Conservation (phyloP, 1,140 invertebrate species). For the Subanguina moxae region DNA sequence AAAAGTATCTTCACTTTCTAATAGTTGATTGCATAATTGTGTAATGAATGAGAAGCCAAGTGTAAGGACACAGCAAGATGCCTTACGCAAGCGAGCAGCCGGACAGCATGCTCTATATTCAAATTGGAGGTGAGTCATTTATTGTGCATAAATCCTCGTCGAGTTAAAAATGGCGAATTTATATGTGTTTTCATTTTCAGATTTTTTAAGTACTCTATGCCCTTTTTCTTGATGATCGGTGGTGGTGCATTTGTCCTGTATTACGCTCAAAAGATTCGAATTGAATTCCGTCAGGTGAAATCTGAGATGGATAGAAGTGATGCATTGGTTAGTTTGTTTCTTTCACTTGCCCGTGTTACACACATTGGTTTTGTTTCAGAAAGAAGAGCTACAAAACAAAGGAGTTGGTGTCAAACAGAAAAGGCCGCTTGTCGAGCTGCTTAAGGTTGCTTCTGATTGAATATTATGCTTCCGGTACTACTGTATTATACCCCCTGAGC, state of each 20-base stretch:
- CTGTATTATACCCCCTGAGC: no score
- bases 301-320: conserved; percentile 32
- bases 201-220: conserved; percentile 12
- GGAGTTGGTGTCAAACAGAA: conserved; percentile 17
- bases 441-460: not conserved
- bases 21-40: no score
- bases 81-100: no score
- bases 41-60: no score
- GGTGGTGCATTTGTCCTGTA: conserved; percentile 47
- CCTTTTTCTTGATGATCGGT: conserved; percentile 46
- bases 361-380: conserved; percentile 43
- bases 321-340: conserved; percentile 30
- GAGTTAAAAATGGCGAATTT: no score
- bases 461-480: no score
- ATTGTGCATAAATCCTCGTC: no score
- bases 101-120: no score
- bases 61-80: no score
- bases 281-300: conserved; percentile 39
- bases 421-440: not conserved
- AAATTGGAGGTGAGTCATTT: no score
- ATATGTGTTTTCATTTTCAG: conserved; percentile 1
- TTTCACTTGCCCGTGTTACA: no score
- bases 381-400: conserved; percentile 28
- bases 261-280: conserved; percentile 51
- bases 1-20: no score